These are phyloP conservation scores for Drosophila trapezifrons DNA, from an alignment of 1,140 invertebrate species.

Conservation along the genomic window DNA sequence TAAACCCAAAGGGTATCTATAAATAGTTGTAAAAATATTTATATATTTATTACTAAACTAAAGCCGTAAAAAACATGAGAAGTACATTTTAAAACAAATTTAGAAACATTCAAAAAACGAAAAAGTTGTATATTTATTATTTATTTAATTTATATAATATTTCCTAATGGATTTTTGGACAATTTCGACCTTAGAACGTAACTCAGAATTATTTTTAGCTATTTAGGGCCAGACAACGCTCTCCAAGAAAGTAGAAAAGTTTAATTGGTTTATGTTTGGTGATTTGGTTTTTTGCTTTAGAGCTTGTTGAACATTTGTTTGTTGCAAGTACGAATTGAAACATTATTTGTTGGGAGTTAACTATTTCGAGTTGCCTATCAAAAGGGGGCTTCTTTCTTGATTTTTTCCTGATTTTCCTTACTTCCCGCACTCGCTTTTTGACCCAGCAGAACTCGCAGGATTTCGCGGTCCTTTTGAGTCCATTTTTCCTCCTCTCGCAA, in stretches of 20 bases:
- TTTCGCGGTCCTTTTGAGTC: constrained; percentile 45
- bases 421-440: constrained; percentile 2
- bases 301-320: not conserved
- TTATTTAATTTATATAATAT: too few relatives aligned
- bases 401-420: not conserved
- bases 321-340: not conserved
- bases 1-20: too few relatives aligned
- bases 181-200: too few relatives aligned
- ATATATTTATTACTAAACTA: too few relatives aligned
- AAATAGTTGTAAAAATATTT: too few relatives aligned
- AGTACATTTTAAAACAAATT: too few relatives aligned
- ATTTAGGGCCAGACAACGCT: not conserved
- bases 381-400: too few relatives aligned
- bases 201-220: too few relatives aligned
- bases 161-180: too few relatives aligned
- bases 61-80: too few relatives aligned
- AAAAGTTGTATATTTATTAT: too few relatives aligned
- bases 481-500: constrained; percentile 1
- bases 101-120: too few relatives aligned
- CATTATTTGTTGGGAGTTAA: not conserved
- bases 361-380: not conserved
- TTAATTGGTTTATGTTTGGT: not conserved
- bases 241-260: not conserved
- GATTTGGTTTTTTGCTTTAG: not conserved
- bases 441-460: constrained; percentile 9